Conservation (phyloP, 2,797 vertebrate species). For the Coracias cyanogaster region DNA sequence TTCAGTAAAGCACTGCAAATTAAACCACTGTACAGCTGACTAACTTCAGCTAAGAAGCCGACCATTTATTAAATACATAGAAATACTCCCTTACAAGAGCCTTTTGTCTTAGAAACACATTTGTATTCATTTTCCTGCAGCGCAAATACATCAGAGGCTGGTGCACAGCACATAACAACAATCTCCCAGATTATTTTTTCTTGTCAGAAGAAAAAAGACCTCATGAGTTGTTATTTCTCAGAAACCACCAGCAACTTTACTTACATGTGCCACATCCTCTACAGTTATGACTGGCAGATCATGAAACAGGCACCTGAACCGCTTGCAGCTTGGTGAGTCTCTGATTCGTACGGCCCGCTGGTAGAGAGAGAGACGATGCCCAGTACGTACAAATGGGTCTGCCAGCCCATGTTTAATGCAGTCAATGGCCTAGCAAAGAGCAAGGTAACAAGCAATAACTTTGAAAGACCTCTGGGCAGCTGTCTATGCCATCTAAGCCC, state of each 20-base stretch:
- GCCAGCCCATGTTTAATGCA: constrained; percentile 87
- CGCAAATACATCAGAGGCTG: not conserved
- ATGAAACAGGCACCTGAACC: constrained; percentile 77
- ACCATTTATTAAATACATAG: not conserved
- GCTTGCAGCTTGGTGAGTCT: constrained; percentile 86
- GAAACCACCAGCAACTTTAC: constrained; percentile 11
- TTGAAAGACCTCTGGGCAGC: not conserved
- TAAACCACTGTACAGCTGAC: not conserved
- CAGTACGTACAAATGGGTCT: constrained; percentile 90
- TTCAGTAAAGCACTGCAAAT: not conserved
- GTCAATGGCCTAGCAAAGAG: constrained; percentile 80
- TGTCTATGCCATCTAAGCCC: not conserved
- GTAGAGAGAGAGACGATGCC: constrained; percentile 90
- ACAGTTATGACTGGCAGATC: constrained; percentile 83
- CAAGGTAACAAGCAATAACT: rapidly evolving
- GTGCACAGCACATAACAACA: rapidly evolving
- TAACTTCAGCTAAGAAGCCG: not conserved
- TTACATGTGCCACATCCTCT: constrained; percentile 89
- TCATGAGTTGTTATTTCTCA: not conserved
- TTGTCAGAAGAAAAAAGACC: not conserved
- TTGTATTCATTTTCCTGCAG: not conserved
- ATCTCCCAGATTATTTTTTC: not conserved
- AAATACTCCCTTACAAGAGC: not conserved
- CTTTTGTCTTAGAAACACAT: not conserved
- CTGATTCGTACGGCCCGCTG: constrained; percentile 90